Base-by-base conservation (phyloP, 2,888 invertebrate genomes). In the Portevinia maculata region DNA sequence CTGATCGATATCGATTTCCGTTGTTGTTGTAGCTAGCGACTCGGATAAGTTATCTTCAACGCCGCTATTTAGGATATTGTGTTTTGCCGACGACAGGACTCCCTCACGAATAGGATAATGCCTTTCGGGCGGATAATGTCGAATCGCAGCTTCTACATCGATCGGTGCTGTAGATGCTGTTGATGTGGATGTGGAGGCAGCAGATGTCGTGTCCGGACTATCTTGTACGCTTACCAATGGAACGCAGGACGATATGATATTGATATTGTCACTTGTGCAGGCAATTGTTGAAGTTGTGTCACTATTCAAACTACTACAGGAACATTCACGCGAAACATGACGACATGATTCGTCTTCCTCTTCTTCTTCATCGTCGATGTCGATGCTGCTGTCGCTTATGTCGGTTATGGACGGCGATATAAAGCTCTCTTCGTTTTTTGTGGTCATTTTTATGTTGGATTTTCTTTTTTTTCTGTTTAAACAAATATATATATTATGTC, bases 1-100 rank as follows among this genome's bases (percentile, higher is more conserved):
- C 60, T 90, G 87, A 86, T 88, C 90, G 88, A 85, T 89, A 88
- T 79, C 89, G 73, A 84, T 88, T 84, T 86, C 90, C 86, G 87
- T 88, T 86, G 87, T 90, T 87, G 88, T 89, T 85, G 86, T 90
- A 71, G 88, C 88, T 87, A 88, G 89, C 86, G 88, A 88, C 86
- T 85, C 87, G 15, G 88, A 87, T 8, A 87, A 85, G 74, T 86
- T 88, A 78, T 89, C 88, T 30, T 85, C 86, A 41, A 75, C 21
- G 5, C 39, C 52, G 11, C 44, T 52, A 15, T n/a, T 30, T 8
- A 85, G 50, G 11, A 57, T 9, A 41, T 64, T 59, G 13, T 67
- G 71, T 46, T 73, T 75, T 11, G 34, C 69, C 24, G 52, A 19
- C 2, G 64, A 37, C 19, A 84, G 28, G 0, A 74, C 41, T 8